Percentiles rank a stretch among this genome's conserved stretches.
Conservation (phyloP, 2,888 invertebrate genomes). For the Scotopteryx bipunctaria region DNA sequence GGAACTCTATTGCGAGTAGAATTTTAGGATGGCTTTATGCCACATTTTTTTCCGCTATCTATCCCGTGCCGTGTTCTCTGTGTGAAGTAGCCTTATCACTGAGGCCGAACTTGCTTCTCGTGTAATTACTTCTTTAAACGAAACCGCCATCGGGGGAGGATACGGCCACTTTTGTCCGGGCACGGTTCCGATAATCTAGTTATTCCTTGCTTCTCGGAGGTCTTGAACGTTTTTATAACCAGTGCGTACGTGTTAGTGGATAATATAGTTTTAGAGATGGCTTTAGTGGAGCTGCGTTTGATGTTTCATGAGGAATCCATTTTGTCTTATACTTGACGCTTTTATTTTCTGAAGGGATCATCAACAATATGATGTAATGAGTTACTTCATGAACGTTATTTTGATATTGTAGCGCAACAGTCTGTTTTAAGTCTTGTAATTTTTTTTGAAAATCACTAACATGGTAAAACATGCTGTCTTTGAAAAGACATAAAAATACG, state of each 20-base stretch:
- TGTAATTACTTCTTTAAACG: constrained; percentile 82
- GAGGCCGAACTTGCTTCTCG: constrained; percentile 69
- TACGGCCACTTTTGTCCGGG: constrained; percentile 68
- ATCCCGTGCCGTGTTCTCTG: background rate
- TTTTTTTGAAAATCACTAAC: background rate
- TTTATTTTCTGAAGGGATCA: too few species aligned
- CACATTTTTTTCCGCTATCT: background rate
- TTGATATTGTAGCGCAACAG: too few species aligned
- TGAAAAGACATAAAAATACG: constrained; percentile 1
- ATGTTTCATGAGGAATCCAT: background rate
- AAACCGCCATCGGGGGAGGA: constrained; percentile 64
- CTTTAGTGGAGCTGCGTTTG: constrained; percentile 4
- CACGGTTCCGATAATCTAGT: constrained; percentile 68
- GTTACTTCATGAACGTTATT: too few species aligned
- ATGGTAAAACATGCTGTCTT: background rate
- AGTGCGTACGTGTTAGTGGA: constrained; percentile 36
- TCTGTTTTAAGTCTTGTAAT: too few species aligned
- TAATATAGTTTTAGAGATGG: constrained; percentile 21
- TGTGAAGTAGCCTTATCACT: constrained; percentile 15
- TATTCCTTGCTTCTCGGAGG: constrained; percentile 49
- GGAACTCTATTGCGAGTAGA: too few species aligned
- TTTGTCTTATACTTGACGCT: too few species aligned
- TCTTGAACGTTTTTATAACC: constrained; percentile 41
- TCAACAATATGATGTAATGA: too few species aligned
- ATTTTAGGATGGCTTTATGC: too few species aligned